Evolutionary conservation across 2,797 vertebrate genomes (phyloP).

Genomic region (Myripristis murdjan): DNA sequence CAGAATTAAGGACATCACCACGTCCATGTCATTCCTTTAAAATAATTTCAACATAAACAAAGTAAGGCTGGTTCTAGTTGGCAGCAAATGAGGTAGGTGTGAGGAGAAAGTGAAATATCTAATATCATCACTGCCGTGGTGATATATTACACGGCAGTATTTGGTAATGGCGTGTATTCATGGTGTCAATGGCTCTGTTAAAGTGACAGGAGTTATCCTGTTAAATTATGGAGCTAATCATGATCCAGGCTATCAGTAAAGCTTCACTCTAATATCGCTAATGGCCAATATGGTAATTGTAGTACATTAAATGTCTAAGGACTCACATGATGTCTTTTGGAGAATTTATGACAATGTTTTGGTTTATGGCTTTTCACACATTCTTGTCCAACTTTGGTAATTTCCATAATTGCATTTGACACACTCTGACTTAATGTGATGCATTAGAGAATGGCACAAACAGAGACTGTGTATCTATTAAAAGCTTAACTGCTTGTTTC

Average conservation of each 20-base stretch:
- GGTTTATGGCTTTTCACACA: slow-evolving; percentile 75
- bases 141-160: slow-evolving; percentile 67
- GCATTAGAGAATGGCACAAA: slow-evolving; percentile 69
- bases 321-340: slow-evolving; percentile 69
- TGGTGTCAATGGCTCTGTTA: slow-evolving; percentile 76
- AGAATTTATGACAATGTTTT: slow-evolving; percentile 76
- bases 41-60: slow-evolving; percentile 67
- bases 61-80: slow-evolving; percentile 40
- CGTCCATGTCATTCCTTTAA: slow-evolving; percentile 29
- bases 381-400: slow-evolving; percentile 74
- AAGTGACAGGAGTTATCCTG: slow-evolving; percentile 79
- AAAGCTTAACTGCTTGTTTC: slow-evolving; percentile 68
- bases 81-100: slow-evolving; percentile 37
- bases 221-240: slow-evolving; percentile 77
- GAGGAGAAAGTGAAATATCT: slow-evolving; percentile 58
- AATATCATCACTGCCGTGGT: slow-evolving; percentile 64
- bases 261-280: slow-evolving; percentile 84
- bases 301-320: slow-evolving; percentile 78
- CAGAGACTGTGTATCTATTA: slow-evolving; percentile 67
- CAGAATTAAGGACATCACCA: slow-evolving; percentile 25
- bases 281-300: slow-evolving; percentile 83
- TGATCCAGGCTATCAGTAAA: slow-evolving; percentile 78
- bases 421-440: slow-evolving; percentile 64
- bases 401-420: slow-evolving; percentile 80
- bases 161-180: slow-evolving; percentile 77